Evolutionary conservation across 2,797 vertebrate species (phyloP).

Genomic region (Siniperca scherzeri): DNA sequence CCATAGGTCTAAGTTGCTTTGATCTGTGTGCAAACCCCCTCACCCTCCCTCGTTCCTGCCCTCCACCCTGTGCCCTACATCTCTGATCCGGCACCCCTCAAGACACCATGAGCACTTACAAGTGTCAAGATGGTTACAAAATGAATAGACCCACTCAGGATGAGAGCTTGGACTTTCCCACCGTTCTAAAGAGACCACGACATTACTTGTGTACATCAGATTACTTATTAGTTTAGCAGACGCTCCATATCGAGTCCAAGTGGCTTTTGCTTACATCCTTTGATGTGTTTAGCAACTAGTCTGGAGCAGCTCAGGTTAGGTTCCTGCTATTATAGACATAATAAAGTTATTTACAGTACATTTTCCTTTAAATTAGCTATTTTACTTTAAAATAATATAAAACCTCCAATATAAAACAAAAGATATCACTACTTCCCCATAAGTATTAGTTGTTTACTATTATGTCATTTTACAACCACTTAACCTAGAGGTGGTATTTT

Average conservation of each 20-base stretch:
- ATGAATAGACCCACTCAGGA: conserved; percentile 35
- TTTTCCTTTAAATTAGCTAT: too few relatives aligned
- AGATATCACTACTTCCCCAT: not conserved
- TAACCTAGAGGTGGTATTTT: not conserved
- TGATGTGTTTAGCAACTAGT: conserved; percentile 63
- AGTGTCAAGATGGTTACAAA: conserved; percentile 67
- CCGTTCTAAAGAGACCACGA: conserved; percentile 69
- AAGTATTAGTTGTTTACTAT: not conserved
- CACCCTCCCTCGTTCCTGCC: not conserved
- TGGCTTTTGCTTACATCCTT: conserved; percentile 70
- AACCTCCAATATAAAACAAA: not conserved
- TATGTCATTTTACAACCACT: not conserved
- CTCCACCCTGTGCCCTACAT: conserved; percentile 10
- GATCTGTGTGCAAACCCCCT: conserved; percentile 32
- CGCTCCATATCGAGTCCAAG: conserved; percentile 63
- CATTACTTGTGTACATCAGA: conserved; percentile 73
- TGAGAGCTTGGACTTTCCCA: conserved; percentile 73
- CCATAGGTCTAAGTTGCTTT: conserved; percentile 30
- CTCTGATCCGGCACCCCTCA: conserved; percentile 3
- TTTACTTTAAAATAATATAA: too few relatives aligned
- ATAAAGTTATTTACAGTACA: not conserved
- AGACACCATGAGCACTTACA: conserved; percentile 43
- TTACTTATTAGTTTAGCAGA: conserved; percentile 82
- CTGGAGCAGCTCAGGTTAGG: conserved; percentile 55
- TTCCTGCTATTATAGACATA: conserved; percentile 21